These are phyloP conservation scores for Microplitis manilae DNA, from an alignment of 2,888 invertebrate species.

Conservation along the genomic window DNA sequence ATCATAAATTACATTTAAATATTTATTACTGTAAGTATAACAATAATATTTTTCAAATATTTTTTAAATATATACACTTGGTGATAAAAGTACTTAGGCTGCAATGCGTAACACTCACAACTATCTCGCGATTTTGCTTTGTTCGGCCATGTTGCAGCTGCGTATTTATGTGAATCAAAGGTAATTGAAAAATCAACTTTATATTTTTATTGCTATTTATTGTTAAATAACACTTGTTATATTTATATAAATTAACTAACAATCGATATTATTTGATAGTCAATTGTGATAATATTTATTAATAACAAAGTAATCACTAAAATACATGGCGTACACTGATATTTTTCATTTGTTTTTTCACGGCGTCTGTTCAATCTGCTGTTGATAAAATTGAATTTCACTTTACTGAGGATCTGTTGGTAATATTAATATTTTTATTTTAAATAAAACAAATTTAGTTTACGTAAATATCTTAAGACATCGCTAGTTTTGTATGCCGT, in stretches of 20 bases:
- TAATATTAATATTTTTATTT: neutral
- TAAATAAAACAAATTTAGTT: neutral
- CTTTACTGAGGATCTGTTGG: neutral
- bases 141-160: conserved; percentile 68
- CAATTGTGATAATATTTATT: neutral
- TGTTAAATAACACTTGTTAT: neutral
- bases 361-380: neutral
- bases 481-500: neutral
- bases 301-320: conserved; percentile 11
- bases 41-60: neutral
- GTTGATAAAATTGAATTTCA: neutral
- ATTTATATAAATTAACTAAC: neutral
- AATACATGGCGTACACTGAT: conserved; percentile 7
- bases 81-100: conserved; percentile 14
- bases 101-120: conserved; percentile 32
- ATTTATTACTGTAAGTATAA: neutral
- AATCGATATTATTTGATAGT: neutral
- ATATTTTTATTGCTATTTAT: neutral
- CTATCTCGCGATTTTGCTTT: conserved; percentile 50
- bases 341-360: conserved; percentile 4
- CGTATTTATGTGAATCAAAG: conserved; percentile 58
- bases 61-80: neutral
- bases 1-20: conserved; percentile 2
- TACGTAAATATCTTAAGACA: neutral
- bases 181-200: neutral